These are phyloP conservation scores for Sebastes ruberrimus DNA, from an alignment of 2,797 vertebrate species.

Conservation along the genomic window DNA sequence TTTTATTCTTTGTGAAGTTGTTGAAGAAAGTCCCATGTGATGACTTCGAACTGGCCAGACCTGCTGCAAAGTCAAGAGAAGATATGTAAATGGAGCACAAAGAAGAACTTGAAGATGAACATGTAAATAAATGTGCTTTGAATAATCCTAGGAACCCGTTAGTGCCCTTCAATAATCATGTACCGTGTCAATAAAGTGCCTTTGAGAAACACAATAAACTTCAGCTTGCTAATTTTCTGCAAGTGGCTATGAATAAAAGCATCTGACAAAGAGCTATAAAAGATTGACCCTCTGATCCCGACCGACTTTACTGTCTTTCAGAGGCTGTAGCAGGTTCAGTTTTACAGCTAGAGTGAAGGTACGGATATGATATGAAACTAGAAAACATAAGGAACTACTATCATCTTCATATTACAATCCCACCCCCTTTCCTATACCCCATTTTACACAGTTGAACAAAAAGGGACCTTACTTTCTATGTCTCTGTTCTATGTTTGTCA, in stretches of 20 bases:
- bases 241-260: neutral
- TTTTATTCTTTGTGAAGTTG: conserved; percentile 11
- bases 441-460: accelerated
- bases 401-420: no score
- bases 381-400: no score
- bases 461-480: no score
- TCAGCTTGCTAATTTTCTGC: neutral
- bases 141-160: neutral
- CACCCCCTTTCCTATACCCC: no score
- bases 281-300: no score
- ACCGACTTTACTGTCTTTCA: no score
- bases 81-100: conserved; percentile 1
- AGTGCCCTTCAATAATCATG: neutral
- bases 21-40: neutral
- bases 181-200: neutral
- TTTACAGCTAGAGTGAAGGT: no score
- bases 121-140: neutral
- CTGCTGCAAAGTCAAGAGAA: conserved; percentile 56
- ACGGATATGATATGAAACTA: no score
- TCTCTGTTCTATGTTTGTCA: no score
- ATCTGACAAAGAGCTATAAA: neutral
- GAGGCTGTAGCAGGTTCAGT: no score
- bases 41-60: conserved; percentile 34
- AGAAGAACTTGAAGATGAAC: neutral
- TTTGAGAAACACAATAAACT: neutral